Evolutionary conservation across 1,140 invertebrate species (phyloP), one percentile per base, ranked within the genome.

Genomic region (Diprion similis): DNA sequence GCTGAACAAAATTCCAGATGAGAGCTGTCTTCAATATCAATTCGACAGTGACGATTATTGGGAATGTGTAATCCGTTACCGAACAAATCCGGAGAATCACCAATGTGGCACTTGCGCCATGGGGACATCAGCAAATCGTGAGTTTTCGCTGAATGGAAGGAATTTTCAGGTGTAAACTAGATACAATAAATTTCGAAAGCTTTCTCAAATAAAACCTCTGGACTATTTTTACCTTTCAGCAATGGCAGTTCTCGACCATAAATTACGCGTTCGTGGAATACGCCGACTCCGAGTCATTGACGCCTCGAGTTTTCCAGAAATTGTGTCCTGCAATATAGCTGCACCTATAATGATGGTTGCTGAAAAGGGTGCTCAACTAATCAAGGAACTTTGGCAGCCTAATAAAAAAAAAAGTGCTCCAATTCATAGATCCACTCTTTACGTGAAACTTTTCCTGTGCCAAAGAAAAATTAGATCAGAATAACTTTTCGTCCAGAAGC

Each of bases 311-410:
- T 93, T 94, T 91, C 93, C 93, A 0, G 88, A 90, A 0, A 91
- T 95, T 6, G 91, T 92, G 0, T 93, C 91, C 81, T 94, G 94
- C 1, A 94, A 95, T 79, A 94, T 94, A 45, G 94, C 94, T 75
- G 93, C 93, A 1, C 93, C 94, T 0, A 90, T 91, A 0, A 93
- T 96, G 19, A 96, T 96, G 95, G 94, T 97, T n/a, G 95, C 89
- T 1, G 95, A 97, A 83, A 96, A 95, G 84, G 95, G 93, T 1
- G 91, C 95, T 1, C 95, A 96, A 84, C 82, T 96, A 80, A 93
- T 97, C 18, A 94, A 94, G 81, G 88, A 90, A 69, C 86, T 92
- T 48, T 95, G 93, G 93, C 77, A 90, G 9, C 59, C 13, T 64
- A 4, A 64, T 15, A 64, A 64, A 64, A 37, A 6, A 37, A 1